These are phyloP conservation scores for Atrichornis clamosus DNA, from an alignment of 2,113 vertebrate species.

Conservation along the genomic window DNA sequence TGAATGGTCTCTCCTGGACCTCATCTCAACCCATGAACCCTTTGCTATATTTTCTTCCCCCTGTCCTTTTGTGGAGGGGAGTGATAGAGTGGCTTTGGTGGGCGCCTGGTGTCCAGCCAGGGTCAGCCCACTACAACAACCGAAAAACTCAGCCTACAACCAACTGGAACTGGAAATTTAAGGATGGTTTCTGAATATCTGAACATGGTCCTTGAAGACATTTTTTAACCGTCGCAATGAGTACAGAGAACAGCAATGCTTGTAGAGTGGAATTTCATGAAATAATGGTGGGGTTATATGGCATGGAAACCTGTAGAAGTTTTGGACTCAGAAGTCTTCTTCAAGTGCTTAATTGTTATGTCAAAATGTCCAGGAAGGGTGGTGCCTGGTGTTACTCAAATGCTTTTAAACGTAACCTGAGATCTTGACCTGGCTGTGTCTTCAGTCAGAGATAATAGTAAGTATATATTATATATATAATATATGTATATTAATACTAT, in stretches of 20 bases:
- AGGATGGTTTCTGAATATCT: not conserved
- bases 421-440: not conserved
- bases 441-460: not conserved
- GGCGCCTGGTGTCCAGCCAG: not conserved
- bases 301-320: not conserved
- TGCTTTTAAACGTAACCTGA: not conserved
- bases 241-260: rapidly evolving
- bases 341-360: not conserved
- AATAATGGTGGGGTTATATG: not conserved
- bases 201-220: not conserved
- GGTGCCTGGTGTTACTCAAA: not conserved
- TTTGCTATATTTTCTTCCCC: not conserved
- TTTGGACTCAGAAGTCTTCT: not conserved
- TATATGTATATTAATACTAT: no score
- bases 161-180: not conserved
- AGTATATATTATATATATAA: no score
- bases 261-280: not conserved
- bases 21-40: not conserved
- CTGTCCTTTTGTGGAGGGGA: not conserved
- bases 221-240: not conserved
- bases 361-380: not conserved
- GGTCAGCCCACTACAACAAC: not conserved
- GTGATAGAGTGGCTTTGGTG: not conserved
- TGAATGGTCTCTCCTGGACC: not conserved
- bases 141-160: not conserved